Base-by-base conservation (phyloP, 2,797 vertebrate species). In the Delichon dasypus region DNA sequence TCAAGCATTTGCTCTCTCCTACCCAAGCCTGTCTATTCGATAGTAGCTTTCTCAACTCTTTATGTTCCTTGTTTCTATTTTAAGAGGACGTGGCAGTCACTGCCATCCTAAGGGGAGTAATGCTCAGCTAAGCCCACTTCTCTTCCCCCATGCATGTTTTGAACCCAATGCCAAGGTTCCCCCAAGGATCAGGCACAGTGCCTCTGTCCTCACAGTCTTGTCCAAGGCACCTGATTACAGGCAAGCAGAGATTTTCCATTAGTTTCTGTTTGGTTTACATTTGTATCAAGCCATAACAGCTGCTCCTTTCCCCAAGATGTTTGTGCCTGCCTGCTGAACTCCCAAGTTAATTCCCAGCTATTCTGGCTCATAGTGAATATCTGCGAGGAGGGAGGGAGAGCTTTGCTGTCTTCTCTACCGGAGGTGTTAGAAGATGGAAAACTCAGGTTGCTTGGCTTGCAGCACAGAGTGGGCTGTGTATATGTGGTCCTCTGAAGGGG, bases 151-250 rank as follows among this genome's bases (percentile, higher is more conserved):
- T 29, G 25, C 51, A 3, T 32, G 10, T 79, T 90, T 70, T 65
- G 84, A 95, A 62, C 36, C 66, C 40, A 65, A 1, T 0, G 0
- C 42, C 2, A 2, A 58, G n/a, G 34, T 62, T 27, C n/a, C 18
- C 17, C 15, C 16, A 40, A 13, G 60, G 21, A 34, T 60, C 47
- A 62, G 36, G 48, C 2, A 1, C 2, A 0, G 18, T 30, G 36
- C 48, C 18, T 64, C 44, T 66, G 23, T 40, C 76, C 51, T 82
- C 62, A 25, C 14, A 25, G n/a, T 50, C 45, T 71, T 53, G 30
- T 61, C 77, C 25, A 45, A 68, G 45, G 20, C 0, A 0, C 23
- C 36, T 5, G 4, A 44, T 64, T 57, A 54, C 19, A 61, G 45
- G 16, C 61, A 78, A 48, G 40, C 0, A 0, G 40, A 85, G 29